phyloP scores from a whole-genome alignment of 2,113 vertebrate genomes.

The Lasiurus cinereus region DNA sequence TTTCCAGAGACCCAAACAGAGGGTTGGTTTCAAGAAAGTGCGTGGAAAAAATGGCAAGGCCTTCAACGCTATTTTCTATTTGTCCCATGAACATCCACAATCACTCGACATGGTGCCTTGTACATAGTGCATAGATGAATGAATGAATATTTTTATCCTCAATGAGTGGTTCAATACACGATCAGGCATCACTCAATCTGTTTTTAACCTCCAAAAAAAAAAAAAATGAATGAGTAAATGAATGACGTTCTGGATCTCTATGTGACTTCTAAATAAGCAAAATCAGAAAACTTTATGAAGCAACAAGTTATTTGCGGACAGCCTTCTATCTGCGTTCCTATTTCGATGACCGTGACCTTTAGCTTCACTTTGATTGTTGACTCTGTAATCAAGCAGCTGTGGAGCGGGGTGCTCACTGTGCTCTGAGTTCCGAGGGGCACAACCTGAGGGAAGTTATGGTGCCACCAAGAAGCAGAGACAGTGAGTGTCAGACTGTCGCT shows the following conservation, averaged over 20 bases:
- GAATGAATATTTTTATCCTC: neutral
- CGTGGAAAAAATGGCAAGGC: neutral
- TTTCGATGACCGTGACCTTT: constrained; percentile 72
- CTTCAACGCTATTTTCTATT: neutral
- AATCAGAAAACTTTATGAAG: neutral
- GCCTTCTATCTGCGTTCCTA: constrained; percentile 12
- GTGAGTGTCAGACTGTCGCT: constrained; percentile 42
- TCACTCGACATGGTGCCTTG: neutral
- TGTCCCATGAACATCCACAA: neutral
- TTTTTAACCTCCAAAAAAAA: neutral
- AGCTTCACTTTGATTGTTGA: constrained; percentile 41
- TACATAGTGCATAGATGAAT: neutral
- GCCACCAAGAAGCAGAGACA: constrained; percentile 70
- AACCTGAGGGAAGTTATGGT: neutral
- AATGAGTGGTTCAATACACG: neutral
- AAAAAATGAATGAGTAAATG: neutral
- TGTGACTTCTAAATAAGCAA: neutral
- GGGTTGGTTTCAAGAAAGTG: neutral
- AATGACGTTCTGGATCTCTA: neutral
- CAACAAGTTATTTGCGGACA: constrained; percentile 12
- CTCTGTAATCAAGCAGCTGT: neutral
- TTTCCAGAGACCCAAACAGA: neutral
- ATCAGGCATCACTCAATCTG: neutral
- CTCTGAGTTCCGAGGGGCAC: constrained; percentile 47
- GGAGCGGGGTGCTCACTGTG: neutral